Evolutionary conservation across 1,140 invertebrate genomes (phyloP).

Genomic region (Drosophila teissieri): DNA sequence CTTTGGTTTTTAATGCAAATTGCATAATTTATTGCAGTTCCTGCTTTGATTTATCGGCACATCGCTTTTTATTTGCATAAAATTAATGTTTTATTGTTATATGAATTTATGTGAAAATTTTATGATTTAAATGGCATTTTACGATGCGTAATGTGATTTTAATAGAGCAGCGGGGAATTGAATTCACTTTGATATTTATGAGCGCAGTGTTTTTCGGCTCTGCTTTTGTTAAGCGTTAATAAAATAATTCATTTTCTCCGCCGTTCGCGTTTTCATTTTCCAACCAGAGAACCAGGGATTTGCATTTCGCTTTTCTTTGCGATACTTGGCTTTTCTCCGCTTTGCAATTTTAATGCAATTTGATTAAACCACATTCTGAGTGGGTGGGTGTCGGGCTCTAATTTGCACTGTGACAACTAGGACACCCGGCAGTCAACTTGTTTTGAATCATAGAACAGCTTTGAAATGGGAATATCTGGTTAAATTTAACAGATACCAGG

Average conservation of each 20-base stretch:
- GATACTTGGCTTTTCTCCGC: neutral
- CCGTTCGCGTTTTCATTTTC: conserved; percentile 26
- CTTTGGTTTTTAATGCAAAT: conserved; percentile 68
- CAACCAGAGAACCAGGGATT: conserved; percentile 24
- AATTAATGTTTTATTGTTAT: conserved; percentile 46
- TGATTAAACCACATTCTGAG: conserved; percentile 47
- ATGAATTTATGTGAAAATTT: conserved; percentile 38
- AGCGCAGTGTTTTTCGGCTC: conserved; percentile 3
- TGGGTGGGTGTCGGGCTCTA: conserved; percentile 22
- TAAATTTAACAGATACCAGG: neutral
- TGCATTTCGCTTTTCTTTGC: conserved; percentile 28
- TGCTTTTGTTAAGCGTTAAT: conserved; percentile 43
- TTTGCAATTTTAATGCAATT: conserved; percentile 49
- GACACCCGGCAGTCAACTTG: conserved; percentile 37
- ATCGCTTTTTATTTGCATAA: conserved; percentile 51
- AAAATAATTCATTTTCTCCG: conserved; percentile 43
- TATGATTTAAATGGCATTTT: conserved; percentile 65
- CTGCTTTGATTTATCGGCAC: conserved; percentile 56
- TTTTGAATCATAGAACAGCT: conserved; percentile 40
- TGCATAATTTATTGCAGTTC: conserved; percentile 71
- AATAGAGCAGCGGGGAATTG: conserved; percentile 51
- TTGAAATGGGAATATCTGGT: conserved; percentile 1
- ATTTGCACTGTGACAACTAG: conserved; percentile 48
- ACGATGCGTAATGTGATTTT: conserved; percentile 57
- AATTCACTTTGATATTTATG: conserved; percentile 48